phyloP scores from a whole-genome alignment of 2,797 vertebrate genomes.

The Spea hammondii region DNA sequence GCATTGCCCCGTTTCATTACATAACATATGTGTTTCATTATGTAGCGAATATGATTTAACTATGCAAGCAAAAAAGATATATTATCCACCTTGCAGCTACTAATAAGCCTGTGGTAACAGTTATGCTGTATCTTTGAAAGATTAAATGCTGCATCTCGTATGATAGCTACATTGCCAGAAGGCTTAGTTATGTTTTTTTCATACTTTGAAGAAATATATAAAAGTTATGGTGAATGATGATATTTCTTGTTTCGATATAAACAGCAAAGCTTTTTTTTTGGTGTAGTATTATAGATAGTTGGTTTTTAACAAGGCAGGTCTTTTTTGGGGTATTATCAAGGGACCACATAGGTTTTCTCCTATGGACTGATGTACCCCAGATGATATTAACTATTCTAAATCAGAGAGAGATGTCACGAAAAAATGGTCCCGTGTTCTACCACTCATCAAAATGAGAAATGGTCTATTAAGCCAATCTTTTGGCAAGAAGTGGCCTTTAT shows the following conservation, averaged over 20 bases:
- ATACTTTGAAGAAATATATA: constrained; percentile 35
- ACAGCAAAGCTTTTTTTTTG: background rate
- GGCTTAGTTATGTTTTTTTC: constrained; percentile 44
- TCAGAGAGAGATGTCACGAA: too few species aligned
- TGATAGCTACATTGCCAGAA: constrained; percentile 47
- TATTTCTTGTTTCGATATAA: constrained; percentile 20
- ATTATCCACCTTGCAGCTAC: constrained; percentile 41
- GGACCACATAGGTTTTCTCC: too few species aligned
- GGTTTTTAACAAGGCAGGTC: too few species aligned
- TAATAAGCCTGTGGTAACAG: constrained; percentile 40
- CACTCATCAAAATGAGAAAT: too few species aligned
- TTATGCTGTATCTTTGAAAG: constrained; percentile 39
- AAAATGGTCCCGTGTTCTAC: too few species aligned
- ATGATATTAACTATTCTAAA: too few species aligned
- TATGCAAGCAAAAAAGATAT: constrained; percentile 25
- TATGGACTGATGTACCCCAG: too few species aligned
- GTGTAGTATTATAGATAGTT: too few species aligned
- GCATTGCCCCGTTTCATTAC: constrained; percentile 33
- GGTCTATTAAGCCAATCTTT: too few species aligned
- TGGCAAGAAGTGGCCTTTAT: too few species aligned
- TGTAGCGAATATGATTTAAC: constrained; percentile 39
- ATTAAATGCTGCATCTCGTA: constrained; percentile 41
- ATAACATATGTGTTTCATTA: constrained; percentile 47
- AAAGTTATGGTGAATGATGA: constrained; percentile 22
- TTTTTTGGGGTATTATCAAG: too few species aligned